Base-by-base conservation (phyloP, 2,113 vertebrate genomes). In the Bos taurus region DNA sequence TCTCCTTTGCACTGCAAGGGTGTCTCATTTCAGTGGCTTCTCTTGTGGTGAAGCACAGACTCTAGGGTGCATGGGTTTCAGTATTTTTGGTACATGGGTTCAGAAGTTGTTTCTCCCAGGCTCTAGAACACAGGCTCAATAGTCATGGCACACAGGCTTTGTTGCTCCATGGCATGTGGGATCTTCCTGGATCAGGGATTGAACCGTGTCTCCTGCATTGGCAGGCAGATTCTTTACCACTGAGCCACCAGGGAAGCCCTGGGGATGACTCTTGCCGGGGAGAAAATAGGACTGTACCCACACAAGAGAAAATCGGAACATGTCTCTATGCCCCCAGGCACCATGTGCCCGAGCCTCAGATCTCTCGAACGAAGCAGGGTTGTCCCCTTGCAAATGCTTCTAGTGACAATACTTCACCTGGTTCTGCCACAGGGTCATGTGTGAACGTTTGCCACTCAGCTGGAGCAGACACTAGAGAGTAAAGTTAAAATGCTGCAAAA, bases 311-410 rank as follows among this genome's bases (percentile, higher is more conserved):
- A 46, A 74, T 17, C 26, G 1, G 15, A 80, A 46, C 28, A 3
- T 6, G 17, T 30, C 54, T 14, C 57, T 17, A n/a, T 71, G 1
- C 19, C 40, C 54, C 28, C 9, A 30, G 33, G 26, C 64, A 9
- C 12, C 6, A 0, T 52, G 2, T 12, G 48, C 15, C 5, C 3
- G 0, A 64, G 56, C 25, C 77, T 50, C 77, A 50, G 40, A 23
- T 64, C 81, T 60, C 78, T n/a, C 6, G 4, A 67, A 21, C 13
- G 5, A 87, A 54, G 28, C 5, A 3, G 3, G 19, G 2, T 0
- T 13, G 9, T 77, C 54, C 36, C 74, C 33, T 43, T 36, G 52
- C 13, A 36, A 88, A 89, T 36, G 43, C 59, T 54, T 33, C 12
- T 6, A 15, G 33, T 33, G 4, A 82, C 13, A 36, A 21, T 17